These are phyloP conservation scores for Anguilla anguilla DNA, from an alignment of 2,797 vertebrate genomes.

Conservation along the genomic window DNA sequence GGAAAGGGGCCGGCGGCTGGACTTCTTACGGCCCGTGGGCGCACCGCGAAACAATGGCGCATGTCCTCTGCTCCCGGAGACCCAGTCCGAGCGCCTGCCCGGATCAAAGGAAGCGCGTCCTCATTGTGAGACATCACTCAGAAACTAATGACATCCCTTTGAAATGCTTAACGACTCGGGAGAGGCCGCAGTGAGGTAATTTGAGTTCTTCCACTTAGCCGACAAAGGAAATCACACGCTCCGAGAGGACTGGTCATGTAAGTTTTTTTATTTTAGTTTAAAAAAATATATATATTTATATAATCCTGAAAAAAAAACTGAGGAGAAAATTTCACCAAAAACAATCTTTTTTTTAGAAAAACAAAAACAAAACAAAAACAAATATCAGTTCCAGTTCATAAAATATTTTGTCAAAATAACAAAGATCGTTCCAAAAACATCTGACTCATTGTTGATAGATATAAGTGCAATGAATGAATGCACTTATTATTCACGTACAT, in stretches of 20 bases:
- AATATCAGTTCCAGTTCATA: neutral
- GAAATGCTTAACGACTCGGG: neutral
- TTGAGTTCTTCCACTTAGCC: neutral
- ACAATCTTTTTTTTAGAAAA: neutral
- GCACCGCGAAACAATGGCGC: neutral
- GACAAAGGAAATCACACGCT: conserved; percentile 11
- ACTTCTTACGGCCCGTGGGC: neutral
- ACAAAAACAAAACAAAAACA: neutral
- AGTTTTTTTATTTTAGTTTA: neutral
- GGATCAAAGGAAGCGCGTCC: neutral
- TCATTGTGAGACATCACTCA: neutral
- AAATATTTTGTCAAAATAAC: neutral
- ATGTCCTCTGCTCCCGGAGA: neutral
- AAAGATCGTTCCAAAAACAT: neutral
- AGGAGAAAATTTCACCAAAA: neutral
- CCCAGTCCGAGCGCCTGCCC: neutral
- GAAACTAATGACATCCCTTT: neutral
- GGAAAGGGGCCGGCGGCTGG: neutral
- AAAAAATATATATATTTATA: neutral
- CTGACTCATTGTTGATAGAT: neutral
- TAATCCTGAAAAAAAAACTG: neutral
- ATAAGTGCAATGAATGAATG: neutral
- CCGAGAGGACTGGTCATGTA: neutral
- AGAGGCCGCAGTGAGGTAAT: neutral
- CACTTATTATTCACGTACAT: neutral